Base-by-base conservation (phyloP, 2,888 invertebrate species). In the Cryptophagus acutangulus region DNA sequence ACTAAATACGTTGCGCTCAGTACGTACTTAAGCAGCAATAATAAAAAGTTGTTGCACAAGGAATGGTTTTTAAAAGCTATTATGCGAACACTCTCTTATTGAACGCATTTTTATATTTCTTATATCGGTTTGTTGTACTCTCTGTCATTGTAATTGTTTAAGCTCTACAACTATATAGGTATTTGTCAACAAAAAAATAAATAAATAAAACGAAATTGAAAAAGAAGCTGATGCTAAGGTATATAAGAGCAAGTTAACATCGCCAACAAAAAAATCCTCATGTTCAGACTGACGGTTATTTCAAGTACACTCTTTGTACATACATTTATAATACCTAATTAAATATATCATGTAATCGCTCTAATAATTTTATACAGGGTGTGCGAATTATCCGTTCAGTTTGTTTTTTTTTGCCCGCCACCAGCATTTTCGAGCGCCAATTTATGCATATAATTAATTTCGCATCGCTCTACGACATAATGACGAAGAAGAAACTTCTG, bases 231-330 rank as follows among this genome's bases (percentile, higher is more conserved):
- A n/a, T n/a, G n/a, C n/a, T n/a, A n/a, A n/a, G n/a, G n/a, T n/a
- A n/a, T n/a, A 31, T 31, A 48, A 55, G 58, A 57, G 54, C 55
- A 49, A 57, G 57, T 58, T 57, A 59, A 58, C 55, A 52, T n/a
- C n/a, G 52, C 48, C 41, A 26, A 13, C 38, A 49, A 51, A 58
- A 58, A 60, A 58, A 55, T 49, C 43, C 43, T 49, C 52, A 51
- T 54, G 57, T 52, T 52, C 55, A 47, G 53, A 45, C 51, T 49
- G 51, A 44, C 48, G 46, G 50, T 48, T 47, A 43, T 46, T 45
- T 16, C 45, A 44, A 38, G 55, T 57, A 55, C 53, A 56, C 49
- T 53, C 44, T 14, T 41, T 31, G 40, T 30, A 41, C 6, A 20
- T 20, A 20, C n/a, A n/a, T n/a, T n/a, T 20, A 20, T 6, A 20